Evolutionary conservation across 2,113 vertebrate species (phyloP).

Genomic region (Colinus virginianus): DNA sequence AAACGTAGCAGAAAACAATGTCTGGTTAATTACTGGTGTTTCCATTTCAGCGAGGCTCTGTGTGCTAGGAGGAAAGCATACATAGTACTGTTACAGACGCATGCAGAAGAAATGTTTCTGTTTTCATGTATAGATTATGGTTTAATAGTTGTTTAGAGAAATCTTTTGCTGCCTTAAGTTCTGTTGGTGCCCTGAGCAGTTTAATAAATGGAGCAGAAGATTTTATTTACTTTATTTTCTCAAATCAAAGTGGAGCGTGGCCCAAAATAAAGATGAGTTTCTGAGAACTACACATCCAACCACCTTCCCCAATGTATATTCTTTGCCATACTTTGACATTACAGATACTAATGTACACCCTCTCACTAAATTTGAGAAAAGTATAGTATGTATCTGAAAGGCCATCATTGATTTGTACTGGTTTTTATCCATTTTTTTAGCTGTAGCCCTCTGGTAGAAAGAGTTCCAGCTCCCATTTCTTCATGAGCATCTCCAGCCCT

Average conservation of each 20-base stretch:
- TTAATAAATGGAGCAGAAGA: neutral
- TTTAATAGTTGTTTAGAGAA: neutral
- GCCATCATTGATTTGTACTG: neutral
- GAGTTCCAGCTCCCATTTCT: neutral
- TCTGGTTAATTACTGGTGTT: neutral
- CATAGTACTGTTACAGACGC: neutral
- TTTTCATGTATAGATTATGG: neutral
- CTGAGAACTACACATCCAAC: neutral
- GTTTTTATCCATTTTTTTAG: neutral
- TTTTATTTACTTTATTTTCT: neutral
- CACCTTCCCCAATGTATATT: neutral
- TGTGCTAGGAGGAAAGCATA: neutral
- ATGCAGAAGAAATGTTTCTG: neutral
- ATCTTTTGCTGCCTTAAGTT: neutral
- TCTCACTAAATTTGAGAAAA: neutral
- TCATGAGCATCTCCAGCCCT: neutral
- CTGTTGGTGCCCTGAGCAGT: neutral
- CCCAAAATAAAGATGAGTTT: neutral
- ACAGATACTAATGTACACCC: neutral
- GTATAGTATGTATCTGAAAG: neutral
- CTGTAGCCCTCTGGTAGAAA: no score
- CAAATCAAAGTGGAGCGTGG: neutral
- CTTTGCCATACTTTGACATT: neutral
- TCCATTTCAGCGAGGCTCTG: neutral
- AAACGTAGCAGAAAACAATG: neutral